These are phyloP conservation scores for Pipistrellus pygmaeus DNA, from an alignment of 2,797 vertebrate genomes.

Conservation along the genomic window DNA sequence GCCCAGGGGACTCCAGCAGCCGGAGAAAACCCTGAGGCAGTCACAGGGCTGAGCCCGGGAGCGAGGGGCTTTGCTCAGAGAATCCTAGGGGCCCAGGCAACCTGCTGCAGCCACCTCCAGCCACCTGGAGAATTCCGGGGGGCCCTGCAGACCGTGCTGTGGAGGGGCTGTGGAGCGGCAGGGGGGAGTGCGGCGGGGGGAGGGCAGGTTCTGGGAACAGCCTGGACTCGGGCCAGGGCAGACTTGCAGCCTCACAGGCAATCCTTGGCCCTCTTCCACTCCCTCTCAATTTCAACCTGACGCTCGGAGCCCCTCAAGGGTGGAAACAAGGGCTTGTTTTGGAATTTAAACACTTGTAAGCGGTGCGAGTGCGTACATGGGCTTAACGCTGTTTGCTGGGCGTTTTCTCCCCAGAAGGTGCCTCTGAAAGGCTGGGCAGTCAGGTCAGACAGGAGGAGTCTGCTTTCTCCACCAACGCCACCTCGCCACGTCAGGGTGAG, in stretches of 20 bases:
- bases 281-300: neutral
- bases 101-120: fast-evolving
- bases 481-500: neutral
- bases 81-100: neutral
- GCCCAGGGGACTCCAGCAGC: neutral
- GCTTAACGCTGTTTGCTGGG: neutral
- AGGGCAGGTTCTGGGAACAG: neutral
- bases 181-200: too few relatives aligned
- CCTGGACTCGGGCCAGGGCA: neutral
- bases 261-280: neutral
- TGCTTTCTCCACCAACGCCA: neutral
- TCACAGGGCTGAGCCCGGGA: neutral
- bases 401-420: neutral
- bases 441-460: neutral
- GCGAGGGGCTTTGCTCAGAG: neutral
- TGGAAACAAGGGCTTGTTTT: neutral
- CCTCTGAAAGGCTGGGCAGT: neutral
- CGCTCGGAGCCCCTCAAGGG: neutral
- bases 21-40: neutral
- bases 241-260: neutral
- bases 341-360: neutral
- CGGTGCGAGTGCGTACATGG: neutral
- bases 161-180: neutral
- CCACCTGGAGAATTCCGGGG: neutral
- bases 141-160: neutral